These are phyloP conservation scores for Orientallactaga sibirica DNA, from an alignment of 2,797 vertebrate species.

Conservation along the genomic window DNA sequence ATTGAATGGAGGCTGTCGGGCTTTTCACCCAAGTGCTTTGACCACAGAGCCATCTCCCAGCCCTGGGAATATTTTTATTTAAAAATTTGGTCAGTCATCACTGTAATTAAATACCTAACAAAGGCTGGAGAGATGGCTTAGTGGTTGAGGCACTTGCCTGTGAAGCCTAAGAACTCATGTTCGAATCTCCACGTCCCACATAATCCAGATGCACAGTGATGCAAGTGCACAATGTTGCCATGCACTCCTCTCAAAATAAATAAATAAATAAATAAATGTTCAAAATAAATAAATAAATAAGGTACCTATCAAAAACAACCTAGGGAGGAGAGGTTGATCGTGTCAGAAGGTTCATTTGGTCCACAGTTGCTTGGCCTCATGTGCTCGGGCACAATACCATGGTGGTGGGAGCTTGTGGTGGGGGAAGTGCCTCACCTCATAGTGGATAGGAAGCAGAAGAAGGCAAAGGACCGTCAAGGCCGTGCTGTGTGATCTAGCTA, in stretches of 20 bases:
- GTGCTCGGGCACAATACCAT: background rate
- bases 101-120: background rate
- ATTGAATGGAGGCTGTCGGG: background rate
- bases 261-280: too few relatives aligned
- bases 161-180: too few relatives aligned
- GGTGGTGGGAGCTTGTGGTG: background rate
- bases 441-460: background rate
- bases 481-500: background rate
- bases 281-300: too few relatives aligned
- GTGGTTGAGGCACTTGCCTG: too few relatives aligned
- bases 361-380: too few relatives aligned
- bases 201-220: too few relatives aligned
- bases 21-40: too few relatives aligned
- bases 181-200: too few relatives aligned
- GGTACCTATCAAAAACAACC: background rate
- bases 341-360: background rate
- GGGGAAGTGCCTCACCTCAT: background rate
- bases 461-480: background rate
- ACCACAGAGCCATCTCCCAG: background rate
- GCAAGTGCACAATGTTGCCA: too few relatives aligned
- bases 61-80: background rate
- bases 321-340: background rate
- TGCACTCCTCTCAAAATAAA: too few relatives aligned
- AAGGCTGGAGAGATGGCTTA: background rate
- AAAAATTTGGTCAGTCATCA: background rate